Evolutionary conservation across 2,113 vertebrate species (phyloP).

Genomic region (Cryptomyrus ogoouensis): DNA sequence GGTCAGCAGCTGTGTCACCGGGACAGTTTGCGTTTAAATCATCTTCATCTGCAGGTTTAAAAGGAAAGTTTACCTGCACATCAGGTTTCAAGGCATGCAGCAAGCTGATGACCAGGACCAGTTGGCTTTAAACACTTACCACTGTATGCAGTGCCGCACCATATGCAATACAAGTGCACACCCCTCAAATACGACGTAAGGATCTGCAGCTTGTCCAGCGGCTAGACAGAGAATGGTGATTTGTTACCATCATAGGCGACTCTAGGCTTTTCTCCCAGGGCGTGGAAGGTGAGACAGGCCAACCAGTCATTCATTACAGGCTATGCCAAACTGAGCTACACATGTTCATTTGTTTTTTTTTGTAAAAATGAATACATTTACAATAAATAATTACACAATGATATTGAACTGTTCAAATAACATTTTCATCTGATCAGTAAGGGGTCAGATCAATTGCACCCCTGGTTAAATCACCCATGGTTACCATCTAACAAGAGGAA

Average conservation of each 20-base stretch:
- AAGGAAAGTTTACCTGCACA: background rate
- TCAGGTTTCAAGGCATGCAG: background rate
- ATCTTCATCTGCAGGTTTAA: conserved; percentile 67
- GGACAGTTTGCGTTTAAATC: conserved; percentile 83
- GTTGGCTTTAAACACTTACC: conserved; percentile 57
- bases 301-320: background rate
- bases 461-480: background rate
- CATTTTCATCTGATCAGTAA: background rate
- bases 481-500: background rate
- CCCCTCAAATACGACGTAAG: conserved; percentile 82
- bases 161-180: conserved; percentile 85
- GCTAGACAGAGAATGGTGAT: conserved; percentile 52
- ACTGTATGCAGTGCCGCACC: conserved; percentile 90
- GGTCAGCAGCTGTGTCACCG: conserved; percentile 79
- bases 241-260: background rate
- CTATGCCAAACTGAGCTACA: background rate
- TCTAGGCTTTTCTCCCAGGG: background rate
- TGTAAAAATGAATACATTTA: background rate
- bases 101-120: background rate
- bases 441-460: background rate
- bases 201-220: conserved; percentile 76
- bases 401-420: background rate
- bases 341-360: background rate
- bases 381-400: background rate
- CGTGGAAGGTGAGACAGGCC: background rate